phyloP scores from a whole-genome alignment of 2,888 invertebrate genomes.

The Drosophila nigricruria region DNA sequence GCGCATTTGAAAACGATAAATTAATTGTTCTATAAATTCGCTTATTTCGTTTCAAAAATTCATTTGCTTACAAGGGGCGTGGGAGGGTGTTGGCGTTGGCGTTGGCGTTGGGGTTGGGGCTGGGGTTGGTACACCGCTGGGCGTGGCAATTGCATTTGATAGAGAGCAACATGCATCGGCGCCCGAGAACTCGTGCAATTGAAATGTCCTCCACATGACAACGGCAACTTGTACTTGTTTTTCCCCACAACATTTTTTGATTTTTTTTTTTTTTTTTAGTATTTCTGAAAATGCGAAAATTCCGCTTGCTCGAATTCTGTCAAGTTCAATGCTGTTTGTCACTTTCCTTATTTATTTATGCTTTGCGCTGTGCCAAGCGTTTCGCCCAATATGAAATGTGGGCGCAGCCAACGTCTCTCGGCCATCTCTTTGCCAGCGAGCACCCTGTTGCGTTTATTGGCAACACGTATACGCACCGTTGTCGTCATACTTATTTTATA shows the following conservation, averaged over 20 bases:
- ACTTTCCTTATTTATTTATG: constrained; percentile 43
- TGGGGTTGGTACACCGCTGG: too few species aligned
- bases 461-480: constrained; percentile 54
- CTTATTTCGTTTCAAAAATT: constrained; percentile 31
- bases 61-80: constrained; percentile 24
- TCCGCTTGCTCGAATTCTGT: constrained; percentile 12
- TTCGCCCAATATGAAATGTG: constrained; percentile 12
- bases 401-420: neutral
- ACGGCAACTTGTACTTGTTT: neutral
- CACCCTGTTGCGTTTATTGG: constrained; percentile 35
- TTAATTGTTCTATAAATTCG: constrained; percentile 47
- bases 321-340: constrained; percentile 50
- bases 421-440: neutral
- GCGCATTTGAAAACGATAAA: constrained; percentile 56
- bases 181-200: constrained; percentile 1
- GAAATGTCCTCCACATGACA: constrained; percentile 26
- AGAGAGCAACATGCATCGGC: neutral
- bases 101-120: too few species aligned
- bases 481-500: constrained; percentile 39
- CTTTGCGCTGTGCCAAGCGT: constrained; percentile 24
- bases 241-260: neutral
- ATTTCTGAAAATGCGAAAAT: constrained; percentile 3
- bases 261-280: neutral
- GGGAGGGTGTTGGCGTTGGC: too few species aligned
- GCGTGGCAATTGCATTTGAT: constrained; percentile 1